These are phyloP conservation scores for Neosilurus hyrtlii DNA, from an alignment of 2,797 vertebrate species.

Conservation along the genomic window DNA sequence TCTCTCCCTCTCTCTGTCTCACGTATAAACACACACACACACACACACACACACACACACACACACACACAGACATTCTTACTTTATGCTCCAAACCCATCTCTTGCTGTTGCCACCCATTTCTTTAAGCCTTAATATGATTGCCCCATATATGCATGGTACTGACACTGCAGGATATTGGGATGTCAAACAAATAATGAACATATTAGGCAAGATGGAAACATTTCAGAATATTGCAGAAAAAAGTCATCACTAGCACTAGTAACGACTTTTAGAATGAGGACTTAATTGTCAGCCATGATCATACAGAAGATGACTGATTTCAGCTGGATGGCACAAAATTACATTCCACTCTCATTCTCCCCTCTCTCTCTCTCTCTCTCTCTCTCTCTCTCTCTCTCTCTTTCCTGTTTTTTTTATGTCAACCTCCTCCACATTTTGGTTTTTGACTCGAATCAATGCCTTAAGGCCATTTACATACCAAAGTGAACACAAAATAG, in stretches of 20 bases:
- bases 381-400: constrained; percentile 42
- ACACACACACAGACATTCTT: not conserved
- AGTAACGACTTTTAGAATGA: constrained; percentile 44
- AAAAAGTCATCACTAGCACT: constrained; percentile 50
- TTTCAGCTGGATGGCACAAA: constrained; percentile 57
- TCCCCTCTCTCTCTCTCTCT: constrained; percentile 52
- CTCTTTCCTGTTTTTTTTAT: constrained; percentile 57
- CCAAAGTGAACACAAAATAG: constrained; percentile 71
- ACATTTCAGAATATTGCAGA: constrained; percentile 35
- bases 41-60: not conserved
- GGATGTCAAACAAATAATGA: constrained; percentile 44
- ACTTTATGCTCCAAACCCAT: constrained; percentile 24
- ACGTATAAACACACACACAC: not conserved
- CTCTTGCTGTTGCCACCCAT: constrained; percentile 15
- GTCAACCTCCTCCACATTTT: constrained; percentile 47
- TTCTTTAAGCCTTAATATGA: constrained; percentile 39
- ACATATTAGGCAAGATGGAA: constrained; percentile 34
- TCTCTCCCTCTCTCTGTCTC: constrained; percentile 47
- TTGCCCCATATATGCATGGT: constrained; percentile 23
- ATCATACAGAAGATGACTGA: constrained; percentile 52
- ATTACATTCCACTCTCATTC: not conserved
- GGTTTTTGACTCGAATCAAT: constrained; percentile 67
- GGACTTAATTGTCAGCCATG: constrained; percentile 64
- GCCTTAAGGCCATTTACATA: constrained; percentile 76
- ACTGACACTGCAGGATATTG: constrained; percentile 28